These are phyloP conservation scores for Eurytoma adleriae DNA, from an alignment of 2,888 invertebrate genomes.

Conservation along the genomic window DNA sequence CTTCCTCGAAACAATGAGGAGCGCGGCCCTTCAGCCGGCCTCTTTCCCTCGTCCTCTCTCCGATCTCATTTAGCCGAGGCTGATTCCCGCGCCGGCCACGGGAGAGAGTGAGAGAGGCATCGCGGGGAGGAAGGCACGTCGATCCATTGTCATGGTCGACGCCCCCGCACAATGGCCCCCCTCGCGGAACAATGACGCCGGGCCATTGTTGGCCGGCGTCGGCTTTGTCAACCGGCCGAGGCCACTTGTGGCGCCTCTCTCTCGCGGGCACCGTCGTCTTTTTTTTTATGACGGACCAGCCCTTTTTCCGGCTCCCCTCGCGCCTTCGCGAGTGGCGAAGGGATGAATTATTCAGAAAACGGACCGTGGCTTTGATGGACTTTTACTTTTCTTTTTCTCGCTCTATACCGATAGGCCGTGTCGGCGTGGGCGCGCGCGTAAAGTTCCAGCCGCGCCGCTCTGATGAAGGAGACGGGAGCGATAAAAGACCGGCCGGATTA, in stretches of 20 bases:
- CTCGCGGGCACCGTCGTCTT: neutral
- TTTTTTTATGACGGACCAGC: neutral
- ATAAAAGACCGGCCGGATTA: slow-evolving; percentile 20
- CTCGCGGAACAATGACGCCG: slow-evolving; percentile 13
- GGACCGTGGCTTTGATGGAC: neutral
- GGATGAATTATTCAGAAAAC: slow-evolving; percentile 41
- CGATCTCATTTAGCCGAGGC: slow-evolving; percentile 24
- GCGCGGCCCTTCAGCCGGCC: neutral
- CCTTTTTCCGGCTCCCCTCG: neutral
- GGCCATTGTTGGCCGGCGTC: slow-evolving; percentile 16
- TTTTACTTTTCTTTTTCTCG: neutral
- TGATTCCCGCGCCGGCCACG: neutral
- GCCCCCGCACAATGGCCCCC: slow-evolving; percentile 4
- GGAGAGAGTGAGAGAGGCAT: too few relatives aligned
- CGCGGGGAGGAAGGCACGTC: too few relatives aligned
- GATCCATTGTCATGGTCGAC: slow-evolving; percentile 21
- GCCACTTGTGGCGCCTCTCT: slow-evolving; percentile 40
- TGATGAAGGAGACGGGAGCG: neutral
- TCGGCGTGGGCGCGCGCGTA: neutral
- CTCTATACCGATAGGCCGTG: neutral
- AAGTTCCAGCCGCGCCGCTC: neutral
- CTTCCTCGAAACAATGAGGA: slow-evolving; percentile 5
- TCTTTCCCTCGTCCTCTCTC: neutral
- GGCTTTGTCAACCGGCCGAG: slow-evolving; percentile 12
- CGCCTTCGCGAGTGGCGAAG: slow-evolving; percentile 7